phyloP scores from a whole-genome alignment of 2,113 vertebrate species.

The Coptodon bakossiorum region DNA sequence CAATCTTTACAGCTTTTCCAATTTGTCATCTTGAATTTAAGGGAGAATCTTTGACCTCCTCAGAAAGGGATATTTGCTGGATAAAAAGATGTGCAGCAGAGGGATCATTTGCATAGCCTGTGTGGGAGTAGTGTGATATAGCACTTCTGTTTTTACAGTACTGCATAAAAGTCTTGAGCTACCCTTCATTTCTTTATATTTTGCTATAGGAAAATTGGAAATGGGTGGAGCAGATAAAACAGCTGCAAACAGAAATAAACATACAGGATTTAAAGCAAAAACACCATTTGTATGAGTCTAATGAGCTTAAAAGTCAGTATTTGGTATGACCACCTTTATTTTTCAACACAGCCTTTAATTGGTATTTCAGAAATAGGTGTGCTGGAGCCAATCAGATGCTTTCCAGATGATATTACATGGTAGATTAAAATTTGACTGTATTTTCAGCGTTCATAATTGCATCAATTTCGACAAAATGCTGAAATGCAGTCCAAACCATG shows the following conservation, averaged over 20 bases:
- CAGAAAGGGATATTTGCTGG: not conserved
- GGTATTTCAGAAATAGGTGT: not conserved
- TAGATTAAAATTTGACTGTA: not conserved
- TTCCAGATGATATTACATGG: not conserved
- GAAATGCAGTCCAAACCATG: not conserved
- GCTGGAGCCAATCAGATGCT: not conserved
- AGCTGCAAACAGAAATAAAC: not conserved
- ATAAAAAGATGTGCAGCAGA: not conserved
- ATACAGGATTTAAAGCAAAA: not conserved
- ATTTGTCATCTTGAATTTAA: not conserved
- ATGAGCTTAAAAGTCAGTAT: not conserved
- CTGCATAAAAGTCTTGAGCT: not conserved
- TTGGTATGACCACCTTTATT: not conserved
- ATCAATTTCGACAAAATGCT: not conserved
- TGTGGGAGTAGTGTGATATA: not conserved
- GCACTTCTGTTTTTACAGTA: not conserved
- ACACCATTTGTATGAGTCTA: not conserved
- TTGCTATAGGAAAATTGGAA: not conserved
- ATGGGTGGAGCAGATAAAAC: not conserved
- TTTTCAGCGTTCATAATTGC: not conserved
- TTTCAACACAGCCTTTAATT: not conserved
- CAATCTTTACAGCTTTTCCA: not conserved
- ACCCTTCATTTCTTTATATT: not conserved
- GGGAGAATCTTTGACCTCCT: not conserved
- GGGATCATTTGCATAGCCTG: constrained; percentile 2